Conservation (phyloP, 1,140 invertebrate species). For the Magallana ariakensis region DNA sequence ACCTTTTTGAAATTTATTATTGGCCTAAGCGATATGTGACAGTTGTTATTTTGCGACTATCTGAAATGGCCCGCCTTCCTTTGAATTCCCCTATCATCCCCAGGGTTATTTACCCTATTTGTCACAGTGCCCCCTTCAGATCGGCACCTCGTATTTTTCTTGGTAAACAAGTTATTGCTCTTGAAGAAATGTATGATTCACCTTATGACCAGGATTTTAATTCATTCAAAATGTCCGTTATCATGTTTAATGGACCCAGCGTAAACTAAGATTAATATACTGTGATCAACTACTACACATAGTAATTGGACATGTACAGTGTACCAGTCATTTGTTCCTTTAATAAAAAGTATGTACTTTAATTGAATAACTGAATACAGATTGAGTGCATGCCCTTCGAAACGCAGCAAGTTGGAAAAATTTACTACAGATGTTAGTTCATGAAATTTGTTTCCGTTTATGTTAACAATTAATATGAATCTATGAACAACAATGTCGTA, state of each 20-base stretch:
- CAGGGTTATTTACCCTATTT: slow-evolving; percentile 18
- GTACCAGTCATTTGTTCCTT: no score
- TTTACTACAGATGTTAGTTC: no score
- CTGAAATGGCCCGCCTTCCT: slow-evolving; percentile 7
- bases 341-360: no score
- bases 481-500: no score
- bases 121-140: neutral
- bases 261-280: no score
- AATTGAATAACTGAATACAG: no score
- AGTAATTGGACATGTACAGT: no score
- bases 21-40: neutral
- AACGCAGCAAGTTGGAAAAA: no score
- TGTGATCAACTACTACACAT: no score
- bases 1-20: neutral
- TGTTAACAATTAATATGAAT: no score
- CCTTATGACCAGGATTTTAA: neutral
- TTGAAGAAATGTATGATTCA: slow-evolving; percentile 4
- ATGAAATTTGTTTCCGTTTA: no score
- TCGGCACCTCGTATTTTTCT: neutral
- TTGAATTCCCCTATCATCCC: neutral
- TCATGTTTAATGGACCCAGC: neutral
- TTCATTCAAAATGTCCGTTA: neutral
- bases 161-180: neutral
- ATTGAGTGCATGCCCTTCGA: no score
- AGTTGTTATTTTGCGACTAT: slow-evolving; percentile 17